A percentile compares a stretch with the other conserved stretches of the same genome.
These are phyloP conservation scores for Diloba caeruleocephala DNA, from an alignment of 2,888 invertebrate species.

Conservation along the genomic window DNA sequence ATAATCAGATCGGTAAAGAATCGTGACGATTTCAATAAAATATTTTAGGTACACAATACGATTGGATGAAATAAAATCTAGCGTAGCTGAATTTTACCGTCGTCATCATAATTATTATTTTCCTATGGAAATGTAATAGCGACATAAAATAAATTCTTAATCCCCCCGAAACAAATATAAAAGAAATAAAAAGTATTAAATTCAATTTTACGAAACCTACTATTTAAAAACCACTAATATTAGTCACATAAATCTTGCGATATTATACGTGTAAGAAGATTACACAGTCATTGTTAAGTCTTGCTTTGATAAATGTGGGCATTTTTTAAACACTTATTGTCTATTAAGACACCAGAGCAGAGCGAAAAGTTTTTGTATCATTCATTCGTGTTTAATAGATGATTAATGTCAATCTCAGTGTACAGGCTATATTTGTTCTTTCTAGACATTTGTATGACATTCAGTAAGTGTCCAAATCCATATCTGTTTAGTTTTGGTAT, in stretches of 20 bases:
- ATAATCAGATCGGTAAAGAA: too few relatives aligned
- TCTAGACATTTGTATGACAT: not conserved
- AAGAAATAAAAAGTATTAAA: constrained; percentile 22
- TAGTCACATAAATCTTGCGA: constrained; percentile 44
- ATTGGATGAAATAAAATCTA: constrained; percentile 5
- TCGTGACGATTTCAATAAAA: constrained; percentile 43
- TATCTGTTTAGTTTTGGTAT: too few relatives aligned
- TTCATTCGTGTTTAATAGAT: constrained; percentile 18
- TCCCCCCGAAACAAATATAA: constrained; percentile 8
- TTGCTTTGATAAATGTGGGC: constrained; percentile 48
- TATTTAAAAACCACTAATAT: constrained; percentile 38
- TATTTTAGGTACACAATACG: constrained; percentile 13
- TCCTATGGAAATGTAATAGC: constrained; percentile 25
- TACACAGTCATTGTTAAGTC: constrained; percentile 44
- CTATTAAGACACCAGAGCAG: constrained; percentile 16
- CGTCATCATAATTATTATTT: constrained; percentile 20
- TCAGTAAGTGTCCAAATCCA: not conserved
- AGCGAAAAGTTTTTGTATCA: constrained; percentile 21
- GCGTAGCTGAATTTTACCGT: constrained; percentile 8
- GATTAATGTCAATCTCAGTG: constrained; percentile 20
- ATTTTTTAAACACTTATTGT: constrained; percentile 35
- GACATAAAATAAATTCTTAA: constrained; percentile 23
- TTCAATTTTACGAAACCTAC: constrained; percentile 23
- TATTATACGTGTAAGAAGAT: constrained; percentile 37
- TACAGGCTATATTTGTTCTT: constrained; percentile 4